A percentile compares a stretch with the other conserved stretches of the same genome.
These are phyloP conservation scores for Channa argus DNA, from an alignment of 2,113 vertebrate species.

Conservation along the genomic window DNA sequence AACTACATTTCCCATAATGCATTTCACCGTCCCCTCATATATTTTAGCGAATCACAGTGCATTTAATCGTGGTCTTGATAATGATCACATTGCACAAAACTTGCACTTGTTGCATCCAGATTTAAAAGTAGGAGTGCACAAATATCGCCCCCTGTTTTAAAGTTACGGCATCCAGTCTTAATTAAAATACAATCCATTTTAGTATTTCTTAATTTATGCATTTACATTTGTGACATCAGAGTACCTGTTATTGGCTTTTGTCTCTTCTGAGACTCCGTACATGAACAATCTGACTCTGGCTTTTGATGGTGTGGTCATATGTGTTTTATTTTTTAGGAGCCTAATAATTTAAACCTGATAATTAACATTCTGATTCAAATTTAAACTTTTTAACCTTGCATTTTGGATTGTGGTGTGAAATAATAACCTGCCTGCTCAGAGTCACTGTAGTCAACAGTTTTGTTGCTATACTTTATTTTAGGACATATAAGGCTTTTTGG, in stretches of 20 bases:
- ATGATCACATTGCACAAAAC: too few species aligned
- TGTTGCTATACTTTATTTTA: neutral
- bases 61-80: too few species aligned
- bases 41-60: too few species aligned
- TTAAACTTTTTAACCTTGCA: neutral
- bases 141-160: too few species aligned
- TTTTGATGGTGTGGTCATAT: slow-evolving; percentile 5
- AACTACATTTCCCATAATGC: too few species aligned
- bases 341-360: neutral
- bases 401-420: slow-evolving; percentile 5
- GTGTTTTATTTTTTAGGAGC: neutral
- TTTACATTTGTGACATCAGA: too few species aligned
- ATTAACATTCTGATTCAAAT: neutral
- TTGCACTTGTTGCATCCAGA: too few species aligned
- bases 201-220: too few species aligned
- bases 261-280: slow-evolving; percentile 29
- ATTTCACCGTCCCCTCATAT: too few species aligned
- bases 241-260: neutral
- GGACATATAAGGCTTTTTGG: slow-evolving; percentile 13
- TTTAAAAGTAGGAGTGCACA: too few species aligned
- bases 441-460: neutral
- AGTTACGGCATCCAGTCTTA: too few species aligned
- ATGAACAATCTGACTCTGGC: neutral
- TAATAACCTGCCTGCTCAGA: neutral
- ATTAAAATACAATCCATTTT: too few species aligned